Conservation (phyloP, 1,140 invertebrate species). For the Anastrepha ludens region DNA sequence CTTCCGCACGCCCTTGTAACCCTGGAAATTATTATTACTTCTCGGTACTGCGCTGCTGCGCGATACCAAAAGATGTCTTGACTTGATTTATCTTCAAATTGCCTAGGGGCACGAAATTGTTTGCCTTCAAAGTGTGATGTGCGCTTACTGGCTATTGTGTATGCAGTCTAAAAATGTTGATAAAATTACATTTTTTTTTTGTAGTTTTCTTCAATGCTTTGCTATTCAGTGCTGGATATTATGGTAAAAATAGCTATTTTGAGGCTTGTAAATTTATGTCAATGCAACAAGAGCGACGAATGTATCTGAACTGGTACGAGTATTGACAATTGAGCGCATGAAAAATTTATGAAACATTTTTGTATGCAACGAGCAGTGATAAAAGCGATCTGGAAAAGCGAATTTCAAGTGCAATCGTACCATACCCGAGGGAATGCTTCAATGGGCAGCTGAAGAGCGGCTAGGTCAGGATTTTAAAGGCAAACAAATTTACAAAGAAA, state of each 20-base stretch:
- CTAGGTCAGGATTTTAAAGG: no score
- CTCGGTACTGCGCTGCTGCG: neutral
- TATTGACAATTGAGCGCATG: neutral
- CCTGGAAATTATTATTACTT: conserved; percentile 18
- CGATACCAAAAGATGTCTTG: neutral
- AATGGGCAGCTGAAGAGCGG: no score
- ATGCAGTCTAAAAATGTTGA: neutral
- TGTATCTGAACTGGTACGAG: neutral
- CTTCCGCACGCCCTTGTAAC: conserved; percentile 4
- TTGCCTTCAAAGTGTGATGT: conserved; percentile 7
- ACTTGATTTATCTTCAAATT: conserved; percentile 21
- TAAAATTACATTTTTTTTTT: neutral
- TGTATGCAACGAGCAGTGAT: neutral
- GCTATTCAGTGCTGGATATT: neutral
- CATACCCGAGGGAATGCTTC: no score
- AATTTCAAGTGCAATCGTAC: neutral
- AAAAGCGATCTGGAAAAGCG: neutral
- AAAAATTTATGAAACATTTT: neutral
- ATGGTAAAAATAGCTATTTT: neutral
- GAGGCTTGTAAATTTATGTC: neutral
- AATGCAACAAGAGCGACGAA: neutral
- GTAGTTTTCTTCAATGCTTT: neutral
- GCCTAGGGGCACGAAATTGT: conserved; percentile 17
- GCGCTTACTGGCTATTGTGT: conserved; percentile 2
- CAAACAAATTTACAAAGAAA: no score